These are phyloP conservation scores for Mandrillus leucophaeus DNA, from an alignment of 2,113 vertebrate genomes.

Conservation along the genomic window DNA sequence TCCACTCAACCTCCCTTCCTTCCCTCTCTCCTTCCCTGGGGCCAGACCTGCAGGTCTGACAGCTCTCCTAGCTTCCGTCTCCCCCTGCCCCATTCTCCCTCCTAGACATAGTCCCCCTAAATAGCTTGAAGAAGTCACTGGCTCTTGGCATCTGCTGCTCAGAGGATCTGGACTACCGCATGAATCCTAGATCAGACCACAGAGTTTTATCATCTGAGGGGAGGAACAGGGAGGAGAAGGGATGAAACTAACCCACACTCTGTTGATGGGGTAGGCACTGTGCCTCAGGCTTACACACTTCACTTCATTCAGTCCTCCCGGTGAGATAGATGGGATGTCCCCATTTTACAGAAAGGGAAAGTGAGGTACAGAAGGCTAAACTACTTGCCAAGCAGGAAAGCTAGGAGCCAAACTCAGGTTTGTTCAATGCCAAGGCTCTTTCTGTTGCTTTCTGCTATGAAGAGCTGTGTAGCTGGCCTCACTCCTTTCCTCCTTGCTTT, in stretches of 20 bases:
- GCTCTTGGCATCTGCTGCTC: neutral
- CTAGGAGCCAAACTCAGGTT: neutral
- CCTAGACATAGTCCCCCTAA: neutral
- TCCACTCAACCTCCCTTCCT: neutral
- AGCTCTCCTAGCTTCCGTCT: neutral
- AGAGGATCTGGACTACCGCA: neutral
- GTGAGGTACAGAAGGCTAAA: neutral
- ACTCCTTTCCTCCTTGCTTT: neutral
- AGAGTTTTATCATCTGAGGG: neutral
- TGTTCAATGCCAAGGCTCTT: neutral
- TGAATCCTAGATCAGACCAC: neutral
- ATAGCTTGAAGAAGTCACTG: neutral
- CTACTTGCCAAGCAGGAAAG: neutral
- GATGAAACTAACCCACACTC: neutral
- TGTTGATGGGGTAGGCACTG: fast-evolving
- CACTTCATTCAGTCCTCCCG: neutral
- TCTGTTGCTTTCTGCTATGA: neutral
- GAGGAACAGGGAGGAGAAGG: neutral
- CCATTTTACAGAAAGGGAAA: neutral
- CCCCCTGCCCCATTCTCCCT: neutral
- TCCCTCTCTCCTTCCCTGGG: neutral
- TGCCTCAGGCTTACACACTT: no score
- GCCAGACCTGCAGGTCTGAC: neutral
- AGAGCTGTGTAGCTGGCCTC: neutral
- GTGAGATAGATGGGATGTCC: neutral